A percentile compares a stretch with the other conserved stretches of the same genome.
Evolutionary conservation across 2,113 vertebrate genomes (phyloP).

Genomic region (Sinocyclocheilus grahami): DNA sequence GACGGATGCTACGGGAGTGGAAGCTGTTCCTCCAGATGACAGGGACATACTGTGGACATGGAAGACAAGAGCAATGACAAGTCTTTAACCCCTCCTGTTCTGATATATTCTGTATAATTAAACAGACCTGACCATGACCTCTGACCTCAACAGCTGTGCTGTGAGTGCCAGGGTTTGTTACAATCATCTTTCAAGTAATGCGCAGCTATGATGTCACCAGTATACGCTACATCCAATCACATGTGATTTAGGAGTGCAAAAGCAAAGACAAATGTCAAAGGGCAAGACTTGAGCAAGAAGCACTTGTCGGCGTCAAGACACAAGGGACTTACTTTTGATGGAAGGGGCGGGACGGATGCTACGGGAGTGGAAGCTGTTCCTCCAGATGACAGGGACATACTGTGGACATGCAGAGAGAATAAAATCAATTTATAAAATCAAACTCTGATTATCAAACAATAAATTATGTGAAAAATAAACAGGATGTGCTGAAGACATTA

Average conservation of each 20-base stretch:
- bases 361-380: conserved; percentile 72
- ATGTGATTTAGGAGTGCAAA: conserved; percentile 11
- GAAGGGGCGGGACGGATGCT: conserved; percentile 78
- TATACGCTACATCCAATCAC: background rate
- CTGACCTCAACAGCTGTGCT: conserved; percentile 35
- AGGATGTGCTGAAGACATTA: too few relatives aligned
- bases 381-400: conserved; percentile 78
- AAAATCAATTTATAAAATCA: background rate
- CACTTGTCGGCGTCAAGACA: background rate
- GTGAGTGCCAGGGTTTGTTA: background rate
- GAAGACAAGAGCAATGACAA: background rate
- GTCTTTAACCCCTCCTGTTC: conserved; percentile 2
- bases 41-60: conserved; percentile 72
- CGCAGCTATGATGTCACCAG: background rate
- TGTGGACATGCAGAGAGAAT: conserved; percentile 46
- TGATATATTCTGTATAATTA: conserved; percentile 26
- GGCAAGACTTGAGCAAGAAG: background rate
- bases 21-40: conserved; percentile 75
- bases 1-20: conserved; percentile 76
- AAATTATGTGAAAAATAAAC: background rate
- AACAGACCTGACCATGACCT: conserved; percentile 34
- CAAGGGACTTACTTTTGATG: conserved; percentile 77
- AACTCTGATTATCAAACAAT: background rate
- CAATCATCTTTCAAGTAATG: conserved; percentile 12
- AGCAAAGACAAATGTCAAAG: background rate